These are phyloP conservation scores for Nemotelus nigrinus DNA, from an alignment of 2,888 invertebrate species.

Conservation along the genomic window DNA sequence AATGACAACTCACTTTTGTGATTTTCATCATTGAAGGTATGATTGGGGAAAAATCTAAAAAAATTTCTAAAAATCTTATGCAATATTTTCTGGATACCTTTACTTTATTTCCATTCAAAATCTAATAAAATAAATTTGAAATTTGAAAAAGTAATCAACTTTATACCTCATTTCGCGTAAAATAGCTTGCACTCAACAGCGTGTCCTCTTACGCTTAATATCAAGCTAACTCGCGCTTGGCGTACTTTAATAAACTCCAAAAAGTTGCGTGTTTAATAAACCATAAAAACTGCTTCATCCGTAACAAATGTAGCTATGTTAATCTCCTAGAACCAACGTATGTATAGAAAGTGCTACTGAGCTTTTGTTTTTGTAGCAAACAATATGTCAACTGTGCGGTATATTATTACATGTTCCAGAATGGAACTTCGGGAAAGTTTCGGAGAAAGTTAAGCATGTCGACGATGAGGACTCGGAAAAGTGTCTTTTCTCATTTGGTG, in stretches of 20 bases:
- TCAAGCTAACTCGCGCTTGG: no score
- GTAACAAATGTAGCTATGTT: not conserved
- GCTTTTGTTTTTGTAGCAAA: not conserved
- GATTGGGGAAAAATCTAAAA: no score
- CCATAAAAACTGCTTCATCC: not conserved
- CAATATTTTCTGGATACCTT: no score
- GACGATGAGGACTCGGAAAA: constrained; percentile 6
- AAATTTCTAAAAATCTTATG: no score
- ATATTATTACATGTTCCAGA: constrained; percentile 17
- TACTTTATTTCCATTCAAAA: no score
- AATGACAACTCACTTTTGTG: no score
- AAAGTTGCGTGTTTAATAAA: not conserved
- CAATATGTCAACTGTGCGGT: constrained; percentile 24
- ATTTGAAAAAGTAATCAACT: no score
- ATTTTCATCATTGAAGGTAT: no score
- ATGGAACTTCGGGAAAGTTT: constrained; percentile 29
- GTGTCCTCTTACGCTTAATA: no score
- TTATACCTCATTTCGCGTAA: no score
- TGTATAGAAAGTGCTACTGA: not conserved
- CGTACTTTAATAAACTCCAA: not conserved
- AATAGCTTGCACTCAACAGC: no score
- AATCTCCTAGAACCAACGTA: not conserved
- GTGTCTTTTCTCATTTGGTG: constrained; percentile 26
- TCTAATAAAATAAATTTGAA: no score
- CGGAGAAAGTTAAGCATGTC: constrained; percentile 20